These are phyloP conservation scores for Dendropsophus ebraccatus DNA, from an alignment of 2,113 vertebrate genomes.

Conservation along the genomic window DNA sequence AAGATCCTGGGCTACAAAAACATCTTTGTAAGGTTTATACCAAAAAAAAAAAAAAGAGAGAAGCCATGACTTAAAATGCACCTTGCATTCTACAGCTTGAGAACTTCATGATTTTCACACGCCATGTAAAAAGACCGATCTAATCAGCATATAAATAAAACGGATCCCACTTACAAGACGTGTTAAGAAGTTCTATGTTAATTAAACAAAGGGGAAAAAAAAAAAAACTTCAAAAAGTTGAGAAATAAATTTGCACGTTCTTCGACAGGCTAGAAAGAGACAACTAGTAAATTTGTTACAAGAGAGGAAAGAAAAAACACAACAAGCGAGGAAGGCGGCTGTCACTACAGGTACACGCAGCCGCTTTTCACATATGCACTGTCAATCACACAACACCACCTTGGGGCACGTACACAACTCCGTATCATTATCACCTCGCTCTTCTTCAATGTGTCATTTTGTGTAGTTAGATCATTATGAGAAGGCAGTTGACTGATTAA, in stretches of 20 bases:
- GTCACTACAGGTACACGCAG: neutral
- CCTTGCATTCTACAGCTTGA: too few species aligned
- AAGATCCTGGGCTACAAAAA: too few species aligned
- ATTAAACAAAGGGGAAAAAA: neutral
- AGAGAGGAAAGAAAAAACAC: neutral
- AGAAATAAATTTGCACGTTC: neutral
- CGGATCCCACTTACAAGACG: neutral
- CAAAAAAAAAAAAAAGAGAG: too few species aligned
- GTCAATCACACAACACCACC: neutral
- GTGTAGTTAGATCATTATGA: neutral
- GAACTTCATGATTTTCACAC: neutral
- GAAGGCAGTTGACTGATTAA: neutral
- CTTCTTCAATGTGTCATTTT: too few species aligned
- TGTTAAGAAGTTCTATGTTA: neutral
- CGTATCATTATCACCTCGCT: neutral
- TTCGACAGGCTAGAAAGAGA: neutral
- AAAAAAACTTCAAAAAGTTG: too few species aligned
- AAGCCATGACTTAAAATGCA: too few species aligned
- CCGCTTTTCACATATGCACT: neutral
- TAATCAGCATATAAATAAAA: conserved; percentile 8
- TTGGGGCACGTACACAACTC: neutral
- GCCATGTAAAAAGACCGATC: too few species aligned
- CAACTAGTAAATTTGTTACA: neutral
- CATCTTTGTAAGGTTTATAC: too few species aligned
- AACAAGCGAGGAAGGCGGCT: neutral